Percentiles rank a stretch among this genome's conserved stretches.
These are phyloP conservation scores for Acipenser transmontanus DNA, from an alignment of 2,797 vertebrate species.

Conservation along the genomic window DNA sequence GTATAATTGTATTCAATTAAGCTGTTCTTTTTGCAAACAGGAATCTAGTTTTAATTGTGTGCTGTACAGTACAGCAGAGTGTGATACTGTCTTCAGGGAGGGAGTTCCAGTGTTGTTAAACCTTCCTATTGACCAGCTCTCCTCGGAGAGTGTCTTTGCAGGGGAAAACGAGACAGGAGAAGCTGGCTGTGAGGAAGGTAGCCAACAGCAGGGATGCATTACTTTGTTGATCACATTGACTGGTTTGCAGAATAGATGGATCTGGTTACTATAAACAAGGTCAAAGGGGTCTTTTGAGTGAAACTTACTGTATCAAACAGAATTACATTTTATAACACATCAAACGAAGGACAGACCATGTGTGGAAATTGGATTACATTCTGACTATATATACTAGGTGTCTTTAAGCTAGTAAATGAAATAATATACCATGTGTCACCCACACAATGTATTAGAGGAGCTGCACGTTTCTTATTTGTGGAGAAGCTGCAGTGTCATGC, in stretches of 20 bases:
- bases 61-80: background rate
- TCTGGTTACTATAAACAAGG: conserved; percentile 26
- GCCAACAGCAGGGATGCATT: conserved; percentile 20
- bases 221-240: conserved; percentile 22
- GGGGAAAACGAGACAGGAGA: conserved; percentile 20
- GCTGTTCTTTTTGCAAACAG: background rate
- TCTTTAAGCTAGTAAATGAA: no score
- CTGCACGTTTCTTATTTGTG: no score
- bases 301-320: conserved; percentile 9
- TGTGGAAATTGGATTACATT: no score
- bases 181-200: conserved; percentile 8
- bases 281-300: conserved; percentile 20
- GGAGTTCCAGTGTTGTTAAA: conserved; percentile 14
- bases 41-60: background rate
- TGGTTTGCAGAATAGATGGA: conserved; percentile 20
- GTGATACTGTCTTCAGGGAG: conserved; percentile 5
- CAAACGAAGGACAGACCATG: conserved; percentile 10
- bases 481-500: no score
- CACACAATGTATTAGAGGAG: no score
- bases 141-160: conserved; percentile 21
- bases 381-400: no score
- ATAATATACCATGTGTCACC: no score
- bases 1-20: no score
- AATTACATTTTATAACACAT: conserved; percentile 18
- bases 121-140: conserved; percentile 17